Evolutionary conservation across 2,797 vertebrate genomes (phyloP).

Genomic region (Gadopsis bispinosus): DNA sequence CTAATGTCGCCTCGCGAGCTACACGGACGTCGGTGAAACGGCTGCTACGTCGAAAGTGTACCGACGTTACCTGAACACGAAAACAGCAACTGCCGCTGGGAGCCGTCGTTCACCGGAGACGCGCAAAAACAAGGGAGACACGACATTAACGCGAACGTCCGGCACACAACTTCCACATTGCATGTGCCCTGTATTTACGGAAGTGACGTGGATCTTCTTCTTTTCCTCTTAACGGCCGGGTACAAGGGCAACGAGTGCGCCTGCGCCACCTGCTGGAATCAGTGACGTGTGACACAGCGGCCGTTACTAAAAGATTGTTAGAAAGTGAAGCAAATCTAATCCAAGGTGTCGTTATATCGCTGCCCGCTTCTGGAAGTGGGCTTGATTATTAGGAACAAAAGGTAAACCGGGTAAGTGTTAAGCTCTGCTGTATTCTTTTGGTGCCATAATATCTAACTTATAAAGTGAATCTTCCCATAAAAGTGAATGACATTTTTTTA

Average conservation of each 20-base stretch:
- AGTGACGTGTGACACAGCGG: not conserved
- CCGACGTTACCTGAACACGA: no score
- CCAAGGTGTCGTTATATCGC: not conserved
- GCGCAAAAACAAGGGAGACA: not conserved
- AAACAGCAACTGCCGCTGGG: not conserved
- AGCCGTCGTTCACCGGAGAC: conserved; percentile 37
- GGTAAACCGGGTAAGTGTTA: not conserved
- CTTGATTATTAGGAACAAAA: not conserved
- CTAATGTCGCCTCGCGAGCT: not conserved
- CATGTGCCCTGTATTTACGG: conserved; percentile 62
- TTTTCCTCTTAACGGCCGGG: accelerated
- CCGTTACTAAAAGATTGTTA: not conserved
- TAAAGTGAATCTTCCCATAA: not conserved
- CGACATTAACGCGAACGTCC: not conserved
- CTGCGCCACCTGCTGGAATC: conserved; percentile 39
- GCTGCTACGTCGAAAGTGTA: not conserved
- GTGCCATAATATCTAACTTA: no score
- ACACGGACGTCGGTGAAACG: not conserved
- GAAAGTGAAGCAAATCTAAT: not conserved
- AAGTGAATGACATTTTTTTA: not conserved
- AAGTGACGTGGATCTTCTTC: conserved; percentile 46
- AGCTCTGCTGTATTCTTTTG: not conserved
- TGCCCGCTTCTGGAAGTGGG: not conserved
- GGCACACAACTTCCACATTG: not conserved
- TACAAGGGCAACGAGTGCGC: accelerated